Percentiles rank a stretch among this genome's conserved stretches.
Conservation (phyloP, 2,113 vertebrate species). For the Sinocyclocheilus anophthalmus region DNA sequence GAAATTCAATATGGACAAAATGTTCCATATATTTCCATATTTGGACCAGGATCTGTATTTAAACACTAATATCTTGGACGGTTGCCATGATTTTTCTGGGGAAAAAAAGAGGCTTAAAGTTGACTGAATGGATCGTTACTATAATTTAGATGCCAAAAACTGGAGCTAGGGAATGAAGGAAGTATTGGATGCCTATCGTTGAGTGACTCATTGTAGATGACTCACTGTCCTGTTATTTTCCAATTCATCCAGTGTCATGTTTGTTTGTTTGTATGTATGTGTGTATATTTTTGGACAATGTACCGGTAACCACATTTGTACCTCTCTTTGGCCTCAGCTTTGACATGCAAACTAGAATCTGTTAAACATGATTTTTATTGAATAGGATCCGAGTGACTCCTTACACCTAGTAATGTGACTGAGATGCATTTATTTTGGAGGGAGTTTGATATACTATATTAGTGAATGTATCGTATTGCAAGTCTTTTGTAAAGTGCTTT, state of each 20-base stretch:
- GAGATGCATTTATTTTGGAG: constrained; percentile 70
- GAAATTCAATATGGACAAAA: neutral
- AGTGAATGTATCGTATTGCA: constrained; percentile 97
- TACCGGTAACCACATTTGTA: constrained; percentile 18
- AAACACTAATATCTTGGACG: neutral
- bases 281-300: constrained; percentile 14
- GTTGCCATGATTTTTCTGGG: neutral
- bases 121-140: neutral
- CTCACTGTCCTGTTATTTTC: constrained; percentile 22
- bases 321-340: neutral
- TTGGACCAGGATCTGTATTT: neutral
- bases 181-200: constrained; percentile 1
- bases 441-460: constrained; percentile 90
- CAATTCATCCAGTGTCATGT: constrained; percentile 14
- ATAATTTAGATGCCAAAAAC: constrained; percentile 29
- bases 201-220: constrained; percentile 25
- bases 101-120: neutral
- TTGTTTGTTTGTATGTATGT: neutral
- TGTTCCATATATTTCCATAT: neutral
- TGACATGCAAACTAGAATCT: neutral
- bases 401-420: constrained; percentile 40
- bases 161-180: constrained; percentile 9
- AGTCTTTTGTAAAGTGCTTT: constrained; percentile 96
- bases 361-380: constrained; percentile 44
- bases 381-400: constrained; percentile 57